Evolutionary conservation across 2,113 vertebrate genomes (phyloP).

Genomic region (Ceyx melanurus): DNA sequence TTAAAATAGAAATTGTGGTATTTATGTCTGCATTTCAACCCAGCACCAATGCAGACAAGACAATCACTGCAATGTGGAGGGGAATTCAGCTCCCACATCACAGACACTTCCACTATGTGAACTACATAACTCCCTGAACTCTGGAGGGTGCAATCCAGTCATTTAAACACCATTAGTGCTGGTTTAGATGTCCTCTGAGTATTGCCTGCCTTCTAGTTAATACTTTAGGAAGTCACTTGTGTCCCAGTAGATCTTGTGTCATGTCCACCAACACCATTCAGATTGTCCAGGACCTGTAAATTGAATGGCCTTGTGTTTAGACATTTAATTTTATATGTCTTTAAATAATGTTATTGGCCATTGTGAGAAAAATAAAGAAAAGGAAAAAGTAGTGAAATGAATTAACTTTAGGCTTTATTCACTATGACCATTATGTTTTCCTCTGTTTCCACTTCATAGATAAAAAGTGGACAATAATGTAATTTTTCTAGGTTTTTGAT

Average conservation of each 20-base stretch:
- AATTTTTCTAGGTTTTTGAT: not conserved
- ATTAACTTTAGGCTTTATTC: not conserved
- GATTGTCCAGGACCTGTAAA: too few relatives aligned
- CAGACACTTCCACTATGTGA: not conserved
- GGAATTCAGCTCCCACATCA: not conserved
- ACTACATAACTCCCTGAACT: not conserved
- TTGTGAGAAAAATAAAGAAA: not conserved
- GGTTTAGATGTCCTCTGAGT: not conserved
- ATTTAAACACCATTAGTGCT: not conserved
- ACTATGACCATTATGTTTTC: not conserved
- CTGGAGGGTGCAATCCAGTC: not conserved
- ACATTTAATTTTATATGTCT: not conserved
- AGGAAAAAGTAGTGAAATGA: not conserved
- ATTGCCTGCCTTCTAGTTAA: not conserved
- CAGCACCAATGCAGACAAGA: not conserved
- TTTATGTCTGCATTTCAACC: not conserved
- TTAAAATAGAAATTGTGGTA: not conserved
- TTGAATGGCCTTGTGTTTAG: not conserved
- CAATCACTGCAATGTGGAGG: not conserved
- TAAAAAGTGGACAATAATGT: not conserved
- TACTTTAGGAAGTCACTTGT: not conserved
- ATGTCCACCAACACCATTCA: too few relatives aligned
- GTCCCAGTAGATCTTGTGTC: fast-evolving
- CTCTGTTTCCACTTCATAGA: not conserved
- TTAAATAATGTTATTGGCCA: not conserved